phyloP scores from a whole-genome alignment of 2,113 vertebrate genomes.

The Bubalus kerabau region DNA sequence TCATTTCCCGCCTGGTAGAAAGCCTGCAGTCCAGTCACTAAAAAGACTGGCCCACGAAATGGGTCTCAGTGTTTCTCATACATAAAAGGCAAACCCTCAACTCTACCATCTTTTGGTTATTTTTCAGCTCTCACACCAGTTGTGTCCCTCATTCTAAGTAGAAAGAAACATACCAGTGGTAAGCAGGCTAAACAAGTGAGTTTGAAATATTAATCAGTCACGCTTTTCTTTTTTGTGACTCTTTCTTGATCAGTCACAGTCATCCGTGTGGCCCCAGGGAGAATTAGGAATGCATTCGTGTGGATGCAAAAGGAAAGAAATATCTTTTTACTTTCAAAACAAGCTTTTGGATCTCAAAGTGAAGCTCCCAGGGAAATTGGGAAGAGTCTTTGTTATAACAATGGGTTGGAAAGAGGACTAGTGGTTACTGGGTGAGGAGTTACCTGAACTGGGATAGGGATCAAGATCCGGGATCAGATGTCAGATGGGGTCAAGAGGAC shows the following conservation, averaged over 20 bases:
- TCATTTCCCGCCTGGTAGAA: background rate
- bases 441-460: background rate
- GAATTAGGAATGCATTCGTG: background rate
- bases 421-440: background rate
- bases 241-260: background rate
- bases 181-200: constrained; percentile 15
- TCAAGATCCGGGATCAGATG: background rate
- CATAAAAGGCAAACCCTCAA: background rate
- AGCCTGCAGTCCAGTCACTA: background rate
- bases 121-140: background rate
- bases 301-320: background rate
- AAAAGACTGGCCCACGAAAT: background rate
- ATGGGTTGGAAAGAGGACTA: background rate
- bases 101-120: background rate
- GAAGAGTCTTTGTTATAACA: background rate
- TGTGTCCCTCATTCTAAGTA: background rate
- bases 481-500: background rate
- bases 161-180: background rate
- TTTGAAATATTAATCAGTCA: constrained; percentile 12
- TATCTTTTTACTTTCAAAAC: constrained; percentile 4
- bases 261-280: background rate
- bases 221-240: background rate
- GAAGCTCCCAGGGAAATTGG: background rate
- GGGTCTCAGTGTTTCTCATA: background rate
- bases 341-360: background rate